Conservation (phyloP, 2,888 invertebrate species). For the Tineola bisselliella region DNA sequence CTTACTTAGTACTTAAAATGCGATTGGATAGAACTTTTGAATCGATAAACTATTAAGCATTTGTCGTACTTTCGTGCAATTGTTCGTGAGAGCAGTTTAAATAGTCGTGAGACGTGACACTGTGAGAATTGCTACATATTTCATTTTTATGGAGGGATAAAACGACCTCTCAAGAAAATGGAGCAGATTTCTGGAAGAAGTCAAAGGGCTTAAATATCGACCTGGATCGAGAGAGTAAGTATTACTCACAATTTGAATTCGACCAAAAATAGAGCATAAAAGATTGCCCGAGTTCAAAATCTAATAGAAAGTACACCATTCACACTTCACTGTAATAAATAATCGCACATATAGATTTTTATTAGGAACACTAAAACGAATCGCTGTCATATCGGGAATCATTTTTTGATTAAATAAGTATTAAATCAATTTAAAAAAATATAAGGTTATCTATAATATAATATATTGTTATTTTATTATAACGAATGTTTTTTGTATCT, state of each 20-base stretch:
- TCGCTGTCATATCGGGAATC: no score
- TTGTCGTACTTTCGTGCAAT: slow-evolving; percentile 9
- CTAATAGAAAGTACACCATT: no score
- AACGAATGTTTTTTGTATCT: no score
- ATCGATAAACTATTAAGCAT: slow-evolving; percentile 5
- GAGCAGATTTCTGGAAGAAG: slow-evolving; percentile 11
- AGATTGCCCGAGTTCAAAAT: no score
- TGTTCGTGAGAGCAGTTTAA: slow-evolving; percentile 12
- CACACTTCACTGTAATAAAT: no score
- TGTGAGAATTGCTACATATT: slow-evolving; percentile 12
- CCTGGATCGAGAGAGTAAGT: background rate
- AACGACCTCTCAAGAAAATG: slow-evolving; percentile 13
- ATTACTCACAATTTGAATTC: background rate
- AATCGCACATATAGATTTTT: no score
- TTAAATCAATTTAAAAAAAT: no score
- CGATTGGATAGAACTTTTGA: background rate
- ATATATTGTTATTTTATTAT: no score
- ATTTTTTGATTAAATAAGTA: no score
- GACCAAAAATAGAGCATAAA: background rate
- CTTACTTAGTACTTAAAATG: background rate
- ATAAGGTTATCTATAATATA: no score
- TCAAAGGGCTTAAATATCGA: slow-evolving; percentile 7
- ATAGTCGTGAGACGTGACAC: slow-evolving; percentile 14
- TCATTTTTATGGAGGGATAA: slow-evolving; percentile 13
- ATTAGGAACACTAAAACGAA: no score